A percentile compares a stretch with the other conserved stretches of the same genome.
Evolutionary conservation across 2,888 invertebrate genomes (phyloP).

Genomic region (Ichneumoninae sp.): DNA sequence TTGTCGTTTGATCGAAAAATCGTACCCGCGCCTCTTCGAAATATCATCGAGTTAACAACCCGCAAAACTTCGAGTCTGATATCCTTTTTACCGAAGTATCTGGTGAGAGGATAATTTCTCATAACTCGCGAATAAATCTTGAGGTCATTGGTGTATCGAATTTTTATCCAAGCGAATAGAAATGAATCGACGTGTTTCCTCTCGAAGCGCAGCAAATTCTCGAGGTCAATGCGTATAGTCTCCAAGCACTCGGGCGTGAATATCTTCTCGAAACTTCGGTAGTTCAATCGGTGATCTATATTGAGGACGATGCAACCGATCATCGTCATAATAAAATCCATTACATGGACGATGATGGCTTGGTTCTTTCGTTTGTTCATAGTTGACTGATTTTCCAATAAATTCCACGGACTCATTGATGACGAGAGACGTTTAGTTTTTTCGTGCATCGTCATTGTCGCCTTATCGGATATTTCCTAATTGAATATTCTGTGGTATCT

Average conservation of each 20-base stretch:
- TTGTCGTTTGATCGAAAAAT: slow-evolving; percentile 10
- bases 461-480: background rate
- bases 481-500: background rate
- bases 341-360: slow-evolving; percentile 46
- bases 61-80: slow-evolving; percentile 35
- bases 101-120: background rate
- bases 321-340: slow-evolving; percentile 66
- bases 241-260: slow-evolving; percentile 45
- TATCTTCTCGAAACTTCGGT: slow-evolving; percentile 35
- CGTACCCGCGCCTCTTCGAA: slow-evolving; percentile 37
- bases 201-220: slow-evolving; percentile 67
- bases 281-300: slow-evolving; percentile 56
- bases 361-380: slow-evolving; percentile 4
- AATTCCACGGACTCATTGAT: slow-evolving; percentile 39
- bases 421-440: slow-evolving; percentile 36
- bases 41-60: slow-evolving; percentile 57
- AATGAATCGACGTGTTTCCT: slow-evolving; percentile 53
- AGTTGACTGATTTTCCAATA: slow-evolving; percentile 24
- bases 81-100: slow-evolving; percentile 38
- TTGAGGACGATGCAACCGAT: slow-evolving; percentile 62
- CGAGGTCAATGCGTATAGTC: slow-evolving; percentile 62
- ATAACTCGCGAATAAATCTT: background rate
- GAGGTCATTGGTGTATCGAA: slow-evolving; percentile 31
- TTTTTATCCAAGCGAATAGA: slow-evolving; percentile 51
- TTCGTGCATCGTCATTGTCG: slow-evolving; percentile 51